Base-by-base conservation (phyloP, 2,797 vertebrate genomes). In the Passerculus sandwichensis region DNA sequence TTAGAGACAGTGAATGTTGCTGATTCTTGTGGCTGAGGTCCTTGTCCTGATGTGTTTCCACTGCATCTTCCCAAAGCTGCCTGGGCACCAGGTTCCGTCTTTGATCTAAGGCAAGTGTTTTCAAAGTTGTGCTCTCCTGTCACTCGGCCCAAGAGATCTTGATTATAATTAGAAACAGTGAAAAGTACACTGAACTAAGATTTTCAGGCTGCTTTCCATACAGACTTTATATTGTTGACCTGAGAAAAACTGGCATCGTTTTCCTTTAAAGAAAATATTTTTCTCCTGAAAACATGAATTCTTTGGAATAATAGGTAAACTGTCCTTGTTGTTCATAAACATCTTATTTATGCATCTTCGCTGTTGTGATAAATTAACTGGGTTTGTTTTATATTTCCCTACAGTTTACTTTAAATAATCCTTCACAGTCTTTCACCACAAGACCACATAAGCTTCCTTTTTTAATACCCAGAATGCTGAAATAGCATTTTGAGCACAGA, bases 401-500 rank as follows among this genome's bases (percentile, higher is more conserved):
- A 95, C 96, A 98, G 97, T 97, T 98, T 98, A 98, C 97, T 98
- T 98, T 96, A 97, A 98, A 98, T 98, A 98, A 97, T 97, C 97
- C 97, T 97, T 98, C 98, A 97, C 97, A 97, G 97, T 97, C 97
- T 96, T 97, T 98, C 97, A 97, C 97, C 97, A 94, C 96, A 97
- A 97, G 97, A 98, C 97, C 97, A 97, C 96, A 97, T 96, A 97
- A 97, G 97, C 96, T 97, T 97, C 97, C 97, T 97, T 97, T 97
- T 98, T 97, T 98, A 98, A 98, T 98, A 98, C 96, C 83, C 96
- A 94, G 97, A 98, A 97, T 98, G 98, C 98, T 98, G 97, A 98
- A 98, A 97, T 97, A 97, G 97, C 97, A 96, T 96, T 98, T 98
- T 97, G 96, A 98, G 96, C 97, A 97, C 97, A 98, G 97, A 93